Conservation (phyloP, 2,113 vertebrate genomes). For the Catagonus wagneri region DNA sequence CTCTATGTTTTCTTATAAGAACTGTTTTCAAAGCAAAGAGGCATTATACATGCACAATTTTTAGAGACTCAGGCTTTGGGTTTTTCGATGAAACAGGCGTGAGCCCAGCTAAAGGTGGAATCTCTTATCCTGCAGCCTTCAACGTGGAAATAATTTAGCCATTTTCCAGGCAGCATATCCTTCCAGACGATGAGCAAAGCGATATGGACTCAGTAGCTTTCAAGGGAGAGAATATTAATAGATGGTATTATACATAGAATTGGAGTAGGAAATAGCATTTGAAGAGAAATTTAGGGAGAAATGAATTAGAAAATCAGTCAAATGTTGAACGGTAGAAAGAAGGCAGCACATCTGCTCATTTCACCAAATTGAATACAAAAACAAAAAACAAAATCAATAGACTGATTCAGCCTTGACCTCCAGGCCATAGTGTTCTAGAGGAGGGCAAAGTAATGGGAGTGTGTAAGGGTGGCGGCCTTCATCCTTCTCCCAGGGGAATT, state of each 20-base stretch:
- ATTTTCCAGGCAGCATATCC: neutral
- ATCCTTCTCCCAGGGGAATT: neutral
- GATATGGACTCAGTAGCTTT: neutral
- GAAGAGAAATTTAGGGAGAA: neutral
- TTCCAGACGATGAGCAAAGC: neutral
- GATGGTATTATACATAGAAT: neutral
- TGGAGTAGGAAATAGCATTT: neutral
- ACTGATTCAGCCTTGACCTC: neutral
- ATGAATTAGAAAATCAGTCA: slow-evolving; percentile 45
- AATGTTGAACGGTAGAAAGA: neutral
- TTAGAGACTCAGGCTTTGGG: neutral
- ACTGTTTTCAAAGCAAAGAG: neutral
- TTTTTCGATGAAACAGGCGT: neutral
- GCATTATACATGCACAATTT: neutral
- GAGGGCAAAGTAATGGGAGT: neutral
- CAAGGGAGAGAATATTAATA: neutral
- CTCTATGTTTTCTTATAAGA: neutral
- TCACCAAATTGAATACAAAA: neutral
- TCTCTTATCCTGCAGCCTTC: neutral
- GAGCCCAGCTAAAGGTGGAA: neutral
- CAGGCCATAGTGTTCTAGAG: neutral
- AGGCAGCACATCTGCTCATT: neutral
- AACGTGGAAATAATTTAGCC: neutral
- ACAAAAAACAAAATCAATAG: neutral
- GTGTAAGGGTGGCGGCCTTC: too few species aligned